These are phyloP conservation scores for Catharus ustulatus DNA, from an alignment of 2,797 vertebrate species.

Conservation along the genomic window DNA sequence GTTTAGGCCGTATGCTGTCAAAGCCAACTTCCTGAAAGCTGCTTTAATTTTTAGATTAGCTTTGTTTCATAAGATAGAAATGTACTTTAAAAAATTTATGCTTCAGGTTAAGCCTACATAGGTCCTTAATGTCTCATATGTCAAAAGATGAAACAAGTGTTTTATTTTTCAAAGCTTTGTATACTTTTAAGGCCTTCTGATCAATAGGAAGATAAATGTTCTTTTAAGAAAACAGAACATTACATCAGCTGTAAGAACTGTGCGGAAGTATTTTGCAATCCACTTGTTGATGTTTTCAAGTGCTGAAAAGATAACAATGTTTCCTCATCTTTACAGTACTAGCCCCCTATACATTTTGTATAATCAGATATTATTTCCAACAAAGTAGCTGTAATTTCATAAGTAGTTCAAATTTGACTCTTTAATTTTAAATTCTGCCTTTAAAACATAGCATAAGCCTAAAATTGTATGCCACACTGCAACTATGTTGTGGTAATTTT, in stretches of 20 bases:
- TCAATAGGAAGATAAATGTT: background rate
- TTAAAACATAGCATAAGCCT: background rate
- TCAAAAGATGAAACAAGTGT: background rate
- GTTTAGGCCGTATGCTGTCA: background rate
- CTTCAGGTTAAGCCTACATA: background rate
- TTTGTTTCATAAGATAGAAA: background rate
- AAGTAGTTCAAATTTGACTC: background rate
- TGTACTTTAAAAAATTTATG: background rate
- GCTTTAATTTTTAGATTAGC: background rate
- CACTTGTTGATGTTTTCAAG: constrained; percentile 21
- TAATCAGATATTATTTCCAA: background rate
- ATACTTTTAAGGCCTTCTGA: background rate
- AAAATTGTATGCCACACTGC: background rate
- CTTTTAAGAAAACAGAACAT: constrained; percentile 3
- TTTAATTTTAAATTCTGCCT: background rate
- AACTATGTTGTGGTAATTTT: background rate
- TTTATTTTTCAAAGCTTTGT: background rate
- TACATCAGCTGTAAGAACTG: background rate
- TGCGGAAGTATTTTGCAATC: constrained; percentile 29
- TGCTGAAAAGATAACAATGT: background rate
- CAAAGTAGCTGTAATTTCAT: background rate
- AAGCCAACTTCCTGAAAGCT: background rate
- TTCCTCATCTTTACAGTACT: background rate
- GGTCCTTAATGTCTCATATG: background rate
- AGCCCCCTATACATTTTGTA: background rate